Conservation (phyloP, 2,113 vertebrate species). For the Spea multiplicata region DNA sequence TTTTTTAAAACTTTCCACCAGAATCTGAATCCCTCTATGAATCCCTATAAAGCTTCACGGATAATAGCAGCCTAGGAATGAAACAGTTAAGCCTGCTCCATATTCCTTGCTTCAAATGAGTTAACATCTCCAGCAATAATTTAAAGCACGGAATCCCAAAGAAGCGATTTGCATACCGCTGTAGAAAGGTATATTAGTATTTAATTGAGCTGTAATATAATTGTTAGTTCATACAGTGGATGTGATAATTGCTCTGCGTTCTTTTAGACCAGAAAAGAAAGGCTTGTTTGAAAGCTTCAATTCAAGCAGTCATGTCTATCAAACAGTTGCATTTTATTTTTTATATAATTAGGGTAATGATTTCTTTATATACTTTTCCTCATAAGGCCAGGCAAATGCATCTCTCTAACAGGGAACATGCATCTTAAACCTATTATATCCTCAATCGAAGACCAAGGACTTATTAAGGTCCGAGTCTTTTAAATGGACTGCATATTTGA, state of each 20-base stretch:
- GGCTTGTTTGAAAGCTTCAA: slow-evolving; percentile 5
- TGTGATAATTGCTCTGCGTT: slow-evolving; percentile 16
- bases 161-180: neutral
- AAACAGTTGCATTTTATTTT: neutral
- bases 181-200: slow-evolving; percentile 26
- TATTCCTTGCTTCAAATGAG: no score
- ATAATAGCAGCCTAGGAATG: no score
- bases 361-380: neutral
- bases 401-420: no score
- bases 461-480: no score
- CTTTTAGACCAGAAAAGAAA: slow-evolving; percentile 2
- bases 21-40: no score
- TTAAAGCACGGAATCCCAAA: neutral
- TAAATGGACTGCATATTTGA: no score
- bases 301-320: neutral
- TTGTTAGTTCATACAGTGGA: slow-evolving; percentile 6
- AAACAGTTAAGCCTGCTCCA: no score
- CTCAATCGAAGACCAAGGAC: no score
- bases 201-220: slow-evolving; percentile 16
- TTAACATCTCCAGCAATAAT: no score
- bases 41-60: no score
- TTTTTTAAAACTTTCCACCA: no score
- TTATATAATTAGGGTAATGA: neutral
- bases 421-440: no score
- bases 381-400: neutral